Evolutionary conservation across 2,113 vertebrate species (phyloP), one percentile per base, ranked within the genome.

Genomic region (Athene noctua): DNA sequence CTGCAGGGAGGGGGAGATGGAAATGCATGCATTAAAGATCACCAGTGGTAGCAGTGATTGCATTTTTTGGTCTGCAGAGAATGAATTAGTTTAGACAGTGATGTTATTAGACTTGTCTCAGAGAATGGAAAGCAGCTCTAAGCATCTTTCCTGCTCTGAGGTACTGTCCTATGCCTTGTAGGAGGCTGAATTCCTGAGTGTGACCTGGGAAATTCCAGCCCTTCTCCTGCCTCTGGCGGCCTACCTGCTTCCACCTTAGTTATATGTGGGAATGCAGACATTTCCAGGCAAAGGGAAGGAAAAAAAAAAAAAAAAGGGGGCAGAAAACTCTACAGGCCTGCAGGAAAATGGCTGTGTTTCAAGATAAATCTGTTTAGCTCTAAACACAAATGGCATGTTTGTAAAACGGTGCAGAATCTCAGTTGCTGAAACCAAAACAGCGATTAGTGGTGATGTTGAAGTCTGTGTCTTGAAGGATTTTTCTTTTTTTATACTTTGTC

Each of bases 151-250:
- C 66, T 81, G 25, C 83, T 80, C 6, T 7, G 81, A 90, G 77
- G 32, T 49, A 73, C 52, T 78, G 59, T 54, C 77, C 80, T 18
- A 8, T 59, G 34, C 49, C 70, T 87, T 8, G 42, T 16, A 83
- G 73, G 90, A 89, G 49, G 46, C 80, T 80, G 70, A 71, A 97
- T 96, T 95, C 84, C 85, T 70, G 52, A 38, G 20, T 34, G 1
- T 54, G 67, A 95, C 65, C 86, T 91, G 73, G 65, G 92, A 97
- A 93, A 97, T 91, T 87, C 90, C 92, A 93, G 21, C 61, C 74
- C 62, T 92, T 91, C 23, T 40, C 59, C 25, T 80, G 70, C 66
- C 78, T 86, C 77, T 42, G 25, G 15, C 44, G 27, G 16, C 15
- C 63, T 79, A 44, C 61, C 74, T 78, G 66, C 81, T 57, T 91